Conservation (phyloP, 2,113 vertebrate species). For the Lophius piscatorius region DNA sequence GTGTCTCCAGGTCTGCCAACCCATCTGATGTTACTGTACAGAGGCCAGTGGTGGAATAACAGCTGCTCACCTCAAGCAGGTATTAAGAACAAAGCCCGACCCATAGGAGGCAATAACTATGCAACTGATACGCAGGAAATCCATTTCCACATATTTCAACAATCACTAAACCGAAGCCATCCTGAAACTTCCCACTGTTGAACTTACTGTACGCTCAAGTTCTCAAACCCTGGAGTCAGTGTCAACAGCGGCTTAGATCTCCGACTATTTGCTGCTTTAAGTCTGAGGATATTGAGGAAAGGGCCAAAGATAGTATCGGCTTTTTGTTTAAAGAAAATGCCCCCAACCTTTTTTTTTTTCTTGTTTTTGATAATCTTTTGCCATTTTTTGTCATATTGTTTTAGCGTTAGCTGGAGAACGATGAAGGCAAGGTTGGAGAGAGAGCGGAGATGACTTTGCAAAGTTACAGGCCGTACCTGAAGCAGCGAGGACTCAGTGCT, state of each 20-base stretch:
- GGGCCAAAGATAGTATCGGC: no score
- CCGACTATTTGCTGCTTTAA: not conserved
- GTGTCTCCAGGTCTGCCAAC: slow-evolving; percentile 4
- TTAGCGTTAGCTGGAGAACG: no score
- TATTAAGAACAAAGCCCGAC: slow-evolving; percentile 43
- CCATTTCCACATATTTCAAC: slow-evolving; percentile 15
- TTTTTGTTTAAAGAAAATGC: no score
- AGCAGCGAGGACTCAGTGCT: no score
- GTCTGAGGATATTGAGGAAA: not conserved
- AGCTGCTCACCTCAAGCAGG: slow-evolving; percentile 37
- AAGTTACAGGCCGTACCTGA: no score
- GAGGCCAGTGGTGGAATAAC: slow-evolving; percentile 36
- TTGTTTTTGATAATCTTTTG: no score
- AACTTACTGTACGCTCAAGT: not conserved
- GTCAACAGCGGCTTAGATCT: not conserved
- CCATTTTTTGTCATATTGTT: no score
- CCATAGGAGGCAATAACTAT: slow-evolving; percentile 1
- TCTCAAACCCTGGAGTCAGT: no score
- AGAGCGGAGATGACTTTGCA: no score
- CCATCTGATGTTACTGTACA: slow-evolving; percentile 33
- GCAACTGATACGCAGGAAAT: no score
- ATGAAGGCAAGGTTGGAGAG: no score
- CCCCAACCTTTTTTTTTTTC: no score
- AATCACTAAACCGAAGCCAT: not conserved
- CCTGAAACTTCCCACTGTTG: not conserved